Base-by-base conservation (phyloP, 1,140 invertebrate genomes). In the Agraylea sexmaculata region DNA sequence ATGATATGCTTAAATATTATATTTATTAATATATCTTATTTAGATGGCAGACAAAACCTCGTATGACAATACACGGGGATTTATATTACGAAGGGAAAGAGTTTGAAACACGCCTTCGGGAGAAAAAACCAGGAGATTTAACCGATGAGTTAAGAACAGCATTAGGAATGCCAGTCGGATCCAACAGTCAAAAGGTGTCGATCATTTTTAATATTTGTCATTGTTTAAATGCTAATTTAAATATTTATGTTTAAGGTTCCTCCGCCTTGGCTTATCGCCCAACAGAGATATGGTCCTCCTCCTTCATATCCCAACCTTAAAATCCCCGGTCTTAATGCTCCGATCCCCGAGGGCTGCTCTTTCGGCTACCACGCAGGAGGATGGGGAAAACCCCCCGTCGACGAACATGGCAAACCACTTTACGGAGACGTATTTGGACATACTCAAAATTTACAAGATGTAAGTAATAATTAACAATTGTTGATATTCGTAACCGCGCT, bases 61-160 rank as follows among this genome's bases (percentile, higher is more conserved):
- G 85, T 49, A 93, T 99, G 88, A 96, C 93, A 0, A 95, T 95
- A 53, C 95, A 97, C 62, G 96, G 95, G 11, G 96, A 99, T 68
- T 65, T 99, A 0, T 99, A 99, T 63, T 99, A 99, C 64, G 96
- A 99, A 66, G 96, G 96, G n/a, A 99, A 99, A 62, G 96, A 99
- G 63, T 96, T 96, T 67, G 96, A 99, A 62, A 98, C 94, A 0
- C 73, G 92, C 27, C 68, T 99, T 23, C 90, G 92, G 51, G 95
- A 98, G 55, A 99, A 99, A 62, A 99, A 99, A 60, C 96, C 95
- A 0, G 96, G 96, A 0, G 92, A 97, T 59, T 64, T 99, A 5
- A 87, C 88, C 7, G 93, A 97, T 57, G 95, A 99, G 54, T 59
- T 99, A 40, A 71, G 94, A 39, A 95, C 91, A 15, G 92, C 96